Conservation (phyloP, 2,888 invertebrate genomes). For the Anoncus sp. region DNA sequence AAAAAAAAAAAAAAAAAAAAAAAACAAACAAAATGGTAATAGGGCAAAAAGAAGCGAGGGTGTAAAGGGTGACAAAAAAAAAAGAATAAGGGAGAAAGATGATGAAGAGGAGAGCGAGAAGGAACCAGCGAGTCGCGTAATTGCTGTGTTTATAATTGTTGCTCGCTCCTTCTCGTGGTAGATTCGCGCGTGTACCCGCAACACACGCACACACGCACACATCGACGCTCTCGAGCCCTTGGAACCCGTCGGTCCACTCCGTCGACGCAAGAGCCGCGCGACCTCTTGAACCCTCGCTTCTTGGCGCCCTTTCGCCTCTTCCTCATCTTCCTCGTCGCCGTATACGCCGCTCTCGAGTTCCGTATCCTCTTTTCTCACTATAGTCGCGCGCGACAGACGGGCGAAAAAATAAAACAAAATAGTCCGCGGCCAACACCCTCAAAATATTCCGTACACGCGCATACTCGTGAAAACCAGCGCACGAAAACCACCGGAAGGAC, state of each 20-base stretch:
- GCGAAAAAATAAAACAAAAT: constrained; percentile 68
- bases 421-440: constrained; percentile 69
- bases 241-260: constrained; percentile 56
- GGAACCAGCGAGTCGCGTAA: constrained; percentile 70
- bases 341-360: constrained; percentile 25
- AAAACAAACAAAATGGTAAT: not conserved
- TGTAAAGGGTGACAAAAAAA: constrained; percentile 19
- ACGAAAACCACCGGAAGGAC: constrained; percentile 36
- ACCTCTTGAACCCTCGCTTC: constrained; percentile 59
- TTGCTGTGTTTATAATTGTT: constrained; percentile 79
- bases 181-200: not conserved
- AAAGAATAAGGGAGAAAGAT: constrained; percentile 34
- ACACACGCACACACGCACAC: too few species aligned
- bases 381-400: constrained; percentile 49
- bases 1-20: not conserved
- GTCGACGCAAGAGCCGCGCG: constrained; percentile 48
- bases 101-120: constrained; percentile 51
- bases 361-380: constrained; percentile 50
- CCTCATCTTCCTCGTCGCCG: constrained; percentile 36
- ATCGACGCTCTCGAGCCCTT: constrained; percentile 51
- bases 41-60: constrained; percentile 7
- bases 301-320: constrained; percentile 38
- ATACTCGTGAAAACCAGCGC: constrained; percentile 4
- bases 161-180: constrained; percentile 24
- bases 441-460: constrained; percentile 4